Base-by-base conservation (phyloP, 2,113 vertebrate genomes). In the Barbus barbus region DNA sequence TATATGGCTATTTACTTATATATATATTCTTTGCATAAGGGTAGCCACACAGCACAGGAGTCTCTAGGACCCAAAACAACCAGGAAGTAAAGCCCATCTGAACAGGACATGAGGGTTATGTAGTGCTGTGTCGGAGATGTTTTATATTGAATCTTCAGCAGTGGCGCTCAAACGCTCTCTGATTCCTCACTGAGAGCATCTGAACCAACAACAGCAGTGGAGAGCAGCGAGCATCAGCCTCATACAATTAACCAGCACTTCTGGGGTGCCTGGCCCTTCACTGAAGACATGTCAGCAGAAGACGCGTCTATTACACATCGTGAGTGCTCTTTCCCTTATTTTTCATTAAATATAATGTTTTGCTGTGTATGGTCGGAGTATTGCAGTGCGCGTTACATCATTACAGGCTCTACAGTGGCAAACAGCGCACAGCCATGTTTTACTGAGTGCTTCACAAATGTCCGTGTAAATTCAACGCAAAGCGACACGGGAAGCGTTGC, bases 241-340 rank as follows among this genome's bases (percentile, higher is more conserved):
- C 83, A 84, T 13, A 65, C 28, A 75, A 73, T 38, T 75, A 44
- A 9, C 73, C 83, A 84, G 83, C 87, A 86, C 89, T 5, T 82
- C 82, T 51, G 81, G 86, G 86, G 44, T 81, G 80, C 80, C 41
- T 85, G 67, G n/a, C 73, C 85, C 82, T 80, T 69, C 63, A 74
- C 85, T 20, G 18, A 53, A 86, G 88, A 88, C 78, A 94, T 94
- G 93, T 89, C 86, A 91, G 89, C 87, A 75, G 80, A 61, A 87
- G 88, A 92, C 86, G 90, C 84, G 90, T 91, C 91, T 71, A 5
- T 86, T 61, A 86, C 79, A 91, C 79, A 87, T 87, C 86, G 94
- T 95, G 87, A 95, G 94, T 94, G 90, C 84, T 46, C 67, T 67
- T 7, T 33, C 18, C 3, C 7, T 3, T 44, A 16, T 53, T 80